Percentiles rank a stretch among this genome's conserved stretches.
These are phyloP conservation scores for Arothron firmamentum DNA, from an alignment of 2,113 vertebrate genomes.

Conservation along the genomic window DNA sequence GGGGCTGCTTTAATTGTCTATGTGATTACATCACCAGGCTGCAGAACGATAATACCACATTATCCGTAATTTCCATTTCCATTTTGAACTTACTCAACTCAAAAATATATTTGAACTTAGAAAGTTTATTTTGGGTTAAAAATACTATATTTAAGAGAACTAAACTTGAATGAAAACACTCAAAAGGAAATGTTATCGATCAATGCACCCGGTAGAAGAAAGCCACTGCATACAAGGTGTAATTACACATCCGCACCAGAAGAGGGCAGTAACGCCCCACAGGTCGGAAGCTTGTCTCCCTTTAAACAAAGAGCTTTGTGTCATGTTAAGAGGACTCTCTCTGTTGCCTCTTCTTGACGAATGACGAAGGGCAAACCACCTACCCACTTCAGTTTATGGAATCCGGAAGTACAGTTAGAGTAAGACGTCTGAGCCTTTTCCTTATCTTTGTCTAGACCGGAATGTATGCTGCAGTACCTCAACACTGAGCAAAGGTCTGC, in stretches of 20 bases:
- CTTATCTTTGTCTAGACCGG: neutral
- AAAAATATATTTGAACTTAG: too few species aligned
- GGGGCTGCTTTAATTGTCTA: neutral
- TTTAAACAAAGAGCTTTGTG: slow-evolving; percentile 18
- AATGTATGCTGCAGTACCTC: slow-evolving; percentile 5
- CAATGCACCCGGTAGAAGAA: too few species aligned
- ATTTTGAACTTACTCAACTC: too few species aligned
- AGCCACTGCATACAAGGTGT: neutral
- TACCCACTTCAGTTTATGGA: neutral
- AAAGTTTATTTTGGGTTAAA: too few species aligned
- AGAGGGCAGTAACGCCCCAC: slow-evolving; percentile 10
- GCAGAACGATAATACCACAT: neutral
- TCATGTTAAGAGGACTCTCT: neutral
- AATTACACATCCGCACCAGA: slow-evolving; percentile 23
- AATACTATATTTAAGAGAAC: too few species aligned
- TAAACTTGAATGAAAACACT: too few species aligned
- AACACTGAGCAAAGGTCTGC: slow-evolving; percentile 33
- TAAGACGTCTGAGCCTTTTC: neutral
- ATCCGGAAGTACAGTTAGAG: neutral
- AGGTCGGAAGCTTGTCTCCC: neutral
- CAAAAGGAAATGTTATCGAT: too few species aligned
- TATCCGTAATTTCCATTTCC: too few species aligned
- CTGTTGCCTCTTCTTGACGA: neutral
- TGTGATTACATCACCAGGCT: neutral
- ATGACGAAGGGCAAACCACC: neutral